Evolutionary conservation across 2,113 vertebrate genomes (phyloP).

Genomic region (Malaclemys terrapin): DNA sequence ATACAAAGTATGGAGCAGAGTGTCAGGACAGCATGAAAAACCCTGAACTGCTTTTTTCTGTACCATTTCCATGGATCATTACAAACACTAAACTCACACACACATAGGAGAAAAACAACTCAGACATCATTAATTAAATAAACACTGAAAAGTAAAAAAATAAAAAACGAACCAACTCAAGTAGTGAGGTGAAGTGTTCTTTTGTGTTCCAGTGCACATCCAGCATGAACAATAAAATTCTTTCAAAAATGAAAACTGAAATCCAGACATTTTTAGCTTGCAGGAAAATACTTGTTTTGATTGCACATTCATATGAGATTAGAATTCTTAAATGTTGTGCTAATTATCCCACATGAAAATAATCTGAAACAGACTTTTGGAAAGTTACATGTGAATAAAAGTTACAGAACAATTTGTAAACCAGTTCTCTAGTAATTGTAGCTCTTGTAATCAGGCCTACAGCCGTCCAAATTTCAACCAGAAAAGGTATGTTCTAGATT

Average conservation of each 20-base stretch:
- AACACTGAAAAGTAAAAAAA: conserved; percentile 70
- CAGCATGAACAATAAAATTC: conserved; percentile 74
- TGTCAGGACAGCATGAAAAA: background rate
- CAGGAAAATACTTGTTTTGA: conserved; percentile 75
- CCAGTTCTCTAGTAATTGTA: conserved; percentile 44
- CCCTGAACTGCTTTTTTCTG: background rate
- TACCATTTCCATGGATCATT: background rate
- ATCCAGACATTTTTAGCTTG: conserved; percentile 76
- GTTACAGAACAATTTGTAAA: conserved; percentile 78
- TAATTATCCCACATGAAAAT: conserved; percentile 60
- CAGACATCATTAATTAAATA: conserved; percentile 75
- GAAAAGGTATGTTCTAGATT: conserved; percentile 34
- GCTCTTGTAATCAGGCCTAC: conserved; percentile 20
- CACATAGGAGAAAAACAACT: background rate
- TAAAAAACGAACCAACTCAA: conserved; percentile 62
- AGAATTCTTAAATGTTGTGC: conserved; percentile 66
- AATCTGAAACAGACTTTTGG: conserved; percentile 54
- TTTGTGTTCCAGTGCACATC: conserved; percentile 58
- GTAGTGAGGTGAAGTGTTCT: conserved; percentile 69
- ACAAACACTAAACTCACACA: conserved; percentile 4
- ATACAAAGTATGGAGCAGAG: conserved; percentile 7
- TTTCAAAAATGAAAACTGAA: conserved; percentile 76
- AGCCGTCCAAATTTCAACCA: conserved; percentile 69
- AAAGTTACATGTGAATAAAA: conserved; percentile 61
- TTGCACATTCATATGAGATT: conserved; percentile 71